Base-by-base conservation (phyloP, 2,797 vertebrate genomes). In the Streptopelia turtur region DNA sequence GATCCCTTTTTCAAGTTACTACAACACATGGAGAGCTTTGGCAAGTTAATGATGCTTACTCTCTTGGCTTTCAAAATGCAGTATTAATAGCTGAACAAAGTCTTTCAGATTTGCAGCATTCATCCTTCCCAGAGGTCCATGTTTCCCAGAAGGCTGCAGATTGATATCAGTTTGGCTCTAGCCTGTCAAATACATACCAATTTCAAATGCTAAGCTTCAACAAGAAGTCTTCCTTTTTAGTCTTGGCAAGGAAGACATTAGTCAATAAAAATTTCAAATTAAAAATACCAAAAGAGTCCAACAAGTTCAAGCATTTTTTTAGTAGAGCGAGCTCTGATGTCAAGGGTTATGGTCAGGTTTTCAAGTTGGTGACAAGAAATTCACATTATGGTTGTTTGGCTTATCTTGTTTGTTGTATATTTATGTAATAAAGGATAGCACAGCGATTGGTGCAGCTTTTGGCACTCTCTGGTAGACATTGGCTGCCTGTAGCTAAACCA, bases 211-310 rank as follows among this genome's bases (percentile, higher is more conserved):
- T 84, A 12, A 80, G 30, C 43, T 85, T 89, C 64, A 64, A 66
- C 30, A 83, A 53, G 63, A 90, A 64, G 5, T 72, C 9, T 8
- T 84, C 18, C 79, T 65, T 87, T 87, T 79, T 63, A 57, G 41
- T 70, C 70, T 90, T 93, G 87, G 80, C 83, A 88, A 90, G 37
- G 31, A 88, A 24, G 10, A 2, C 13, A 47, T 12, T 64, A 60
- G 30, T 83, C 65, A 50, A 79, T 90, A 81, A 89, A 92, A 86
- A 17, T 14, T 71, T 85, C 30, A 92, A 85, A 79, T 93, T 77
- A 85, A 89, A 89, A 94, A 88, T 83, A 61, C 57, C 5, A 1
- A 16, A 28, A 5, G 20, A 90, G 30, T 83, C 61, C 27, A 90
- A 47, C 55, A 89, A 81, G n/a, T 88, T 91, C 47, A 79, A 60